A percentile compares a stretch with the other conserved stretches of the same genome.
Conservation (phyloP, 1,140 invertebrate genomes). For the Hypothenemus hampei region DNA sequence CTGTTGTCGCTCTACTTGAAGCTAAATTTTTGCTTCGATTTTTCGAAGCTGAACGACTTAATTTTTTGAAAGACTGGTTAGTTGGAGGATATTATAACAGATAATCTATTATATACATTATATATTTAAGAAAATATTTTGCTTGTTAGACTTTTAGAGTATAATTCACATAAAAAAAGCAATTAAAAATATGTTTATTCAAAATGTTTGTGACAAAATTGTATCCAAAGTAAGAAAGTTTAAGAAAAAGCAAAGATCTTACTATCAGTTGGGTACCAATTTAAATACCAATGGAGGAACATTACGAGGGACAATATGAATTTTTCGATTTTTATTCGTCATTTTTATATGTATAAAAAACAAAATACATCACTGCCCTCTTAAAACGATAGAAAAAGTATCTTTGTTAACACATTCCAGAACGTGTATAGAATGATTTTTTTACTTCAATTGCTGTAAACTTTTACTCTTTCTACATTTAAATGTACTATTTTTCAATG, state of each 20-base stretch:
- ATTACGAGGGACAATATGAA: not conserved
- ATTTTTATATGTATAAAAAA: not conserved
- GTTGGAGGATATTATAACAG: conserved; percentile 26
- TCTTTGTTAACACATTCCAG: conserved; percentile 7
- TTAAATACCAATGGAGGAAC: not conserved
- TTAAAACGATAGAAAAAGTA: no score
- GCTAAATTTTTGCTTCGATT: conserved; percentile 18
- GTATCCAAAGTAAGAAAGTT: conserved; percentile 1
- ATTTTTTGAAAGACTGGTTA: conserved; percentile 28
- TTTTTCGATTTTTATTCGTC: no score
- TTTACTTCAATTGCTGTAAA: no score
- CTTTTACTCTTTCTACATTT: no score
- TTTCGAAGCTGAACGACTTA: conserved; percentile 25
- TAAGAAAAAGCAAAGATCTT: not conserved
- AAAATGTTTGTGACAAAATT: conserved; percentile 5
- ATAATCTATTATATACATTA: conserved; percentile 13
- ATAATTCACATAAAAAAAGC: conserved; percentile 10
- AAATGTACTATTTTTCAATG: no score
- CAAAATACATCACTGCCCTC: conserved; percentile 16
- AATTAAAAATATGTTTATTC: conserved; percentile 4
- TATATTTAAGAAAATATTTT: conserved; percentile 18
- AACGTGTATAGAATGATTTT: no score
- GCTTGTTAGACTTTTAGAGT: conserved; percentile 21
- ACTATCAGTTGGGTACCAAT: no score
- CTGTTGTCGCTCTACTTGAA: conserved; percentile 18